Percentiles rank a stretch among this genome's conserved stretches.
phyloP scores from a whole-genome alignment of 2,113 vertebrate genomes.

The Crotophaga sulcirostris region DNA sequence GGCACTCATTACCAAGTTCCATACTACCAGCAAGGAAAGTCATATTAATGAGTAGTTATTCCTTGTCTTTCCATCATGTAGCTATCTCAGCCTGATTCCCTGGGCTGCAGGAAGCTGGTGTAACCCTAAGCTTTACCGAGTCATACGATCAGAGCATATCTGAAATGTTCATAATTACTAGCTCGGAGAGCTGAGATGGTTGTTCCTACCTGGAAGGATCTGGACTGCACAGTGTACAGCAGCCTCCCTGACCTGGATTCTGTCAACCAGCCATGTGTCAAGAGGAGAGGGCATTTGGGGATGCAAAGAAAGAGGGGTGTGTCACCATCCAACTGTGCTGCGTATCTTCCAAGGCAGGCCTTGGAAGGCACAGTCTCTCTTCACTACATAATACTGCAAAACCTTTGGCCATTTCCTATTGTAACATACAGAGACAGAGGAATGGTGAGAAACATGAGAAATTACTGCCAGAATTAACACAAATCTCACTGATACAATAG shows the following conservation, averaged over 20 bases:
- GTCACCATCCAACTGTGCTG: not conserved
- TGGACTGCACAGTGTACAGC: not conserved
- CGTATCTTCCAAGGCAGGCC: not conserved
- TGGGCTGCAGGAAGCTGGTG: not conserved
- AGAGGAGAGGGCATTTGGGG: not conserved
- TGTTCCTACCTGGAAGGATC: not conserved
- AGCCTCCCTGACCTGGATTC: not conserved
- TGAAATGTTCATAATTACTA: not conserved
- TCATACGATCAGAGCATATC: not conserved
- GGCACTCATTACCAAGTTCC: not conserved
- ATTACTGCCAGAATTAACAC: not conserved
- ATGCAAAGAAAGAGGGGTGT: not conserved
- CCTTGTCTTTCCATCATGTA: not conserved
- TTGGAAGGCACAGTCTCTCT: not conserved
- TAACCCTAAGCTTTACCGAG: not conserved
- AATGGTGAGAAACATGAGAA: not conserved
- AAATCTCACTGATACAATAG: accelerated
- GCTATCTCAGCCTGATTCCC: accelerated
- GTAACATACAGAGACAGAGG: not conserved
- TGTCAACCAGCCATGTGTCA: not conserved
- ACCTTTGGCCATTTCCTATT: not conserved
- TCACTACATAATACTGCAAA: not conserved
- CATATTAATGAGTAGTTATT: not conserved
- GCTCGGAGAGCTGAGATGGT: not conserved
- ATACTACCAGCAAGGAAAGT: not conserved